Evolutionary conservation across 1,140 invertebrate genomes (phyloP), one percentile per base, ranked within the genome.

Genomic region (Brachionus plicatilis): DNA sequence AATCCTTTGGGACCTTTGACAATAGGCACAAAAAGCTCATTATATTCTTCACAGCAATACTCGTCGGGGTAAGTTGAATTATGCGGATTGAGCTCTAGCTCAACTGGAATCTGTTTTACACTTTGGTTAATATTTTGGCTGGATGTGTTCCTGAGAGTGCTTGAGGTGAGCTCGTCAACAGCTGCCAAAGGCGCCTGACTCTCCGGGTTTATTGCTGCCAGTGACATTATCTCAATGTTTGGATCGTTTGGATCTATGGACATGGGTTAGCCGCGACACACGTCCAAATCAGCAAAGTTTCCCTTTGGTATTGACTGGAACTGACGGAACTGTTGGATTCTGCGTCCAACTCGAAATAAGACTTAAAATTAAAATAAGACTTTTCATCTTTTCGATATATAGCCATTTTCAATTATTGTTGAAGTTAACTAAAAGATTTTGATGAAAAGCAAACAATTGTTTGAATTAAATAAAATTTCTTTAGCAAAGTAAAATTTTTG

Each of bases 211-310:
- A 97, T 95, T 3, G 96, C 96, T 84, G 97, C 93, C 0, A 95
- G 97, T 3, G 95, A 97, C 8, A 98, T 93, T 82, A 97, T 96
- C 89, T 97, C 94, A 0, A 94, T 97, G 88, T 98, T 97, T 0
- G 96, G 96, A 91, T 99, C 96, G 87, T 96, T 95, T 0, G 96
- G 96, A 90, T 99, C 96, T 88, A 98, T 97, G 1, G 96, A 94
- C 60, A 99, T 90, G 0, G 95, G 93, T 89, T 99, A 99, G 33
- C 97, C 97, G 83, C 96, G 92, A 87, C 97, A 98, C 0, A 98
- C 93, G 89, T 97, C 94, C 70, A 99, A 90, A 7, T 92, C 92
- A 11, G 98, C 96, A 27, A 93, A 93, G 86, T 97, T 95, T 2
- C 95, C 95, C 0, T 94, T 93, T 14, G 93, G 90, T 86, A 99